A percentile compares a stretch with the other conserved stretches of the same genome.
Evolutionary conservation across 2,888 invertebrate genomes (phyloP).

Genomic region (Philonicus albiceps): DNA sequence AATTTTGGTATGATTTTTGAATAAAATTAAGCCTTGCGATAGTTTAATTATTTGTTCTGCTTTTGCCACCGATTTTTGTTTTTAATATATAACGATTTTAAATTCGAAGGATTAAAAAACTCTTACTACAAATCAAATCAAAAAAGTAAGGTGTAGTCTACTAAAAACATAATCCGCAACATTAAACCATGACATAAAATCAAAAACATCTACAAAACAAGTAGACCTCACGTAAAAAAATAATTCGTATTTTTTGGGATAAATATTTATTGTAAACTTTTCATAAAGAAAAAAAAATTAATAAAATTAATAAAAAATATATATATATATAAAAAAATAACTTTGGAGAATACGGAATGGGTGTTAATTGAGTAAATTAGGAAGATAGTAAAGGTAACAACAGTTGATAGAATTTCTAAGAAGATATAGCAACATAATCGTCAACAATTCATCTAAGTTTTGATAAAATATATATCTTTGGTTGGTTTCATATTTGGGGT

Average conservation of each 20-base stretch:
- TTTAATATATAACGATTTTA: neutral
- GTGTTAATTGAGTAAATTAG: constrained; percentile 20
- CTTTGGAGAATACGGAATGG: neutral
- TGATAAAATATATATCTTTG: neutral
- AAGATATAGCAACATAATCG: constrained; percentile 4
- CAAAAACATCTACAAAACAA: neutral
- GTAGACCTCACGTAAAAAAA: neutral
- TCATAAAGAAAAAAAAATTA: neutral
- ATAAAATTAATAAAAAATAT: neutral
- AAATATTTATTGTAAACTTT: neutral
- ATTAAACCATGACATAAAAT: neutral
- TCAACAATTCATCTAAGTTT: constrained; percentile 6
- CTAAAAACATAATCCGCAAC: neutral
- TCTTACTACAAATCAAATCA: neutral
- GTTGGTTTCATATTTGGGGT: neutral
- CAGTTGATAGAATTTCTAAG: neutral
- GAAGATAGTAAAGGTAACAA: constrained; percentile 7
- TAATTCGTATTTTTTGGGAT: neutral
- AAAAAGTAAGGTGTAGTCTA: neutral
- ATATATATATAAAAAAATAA: neutral
- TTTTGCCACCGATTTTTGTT: neutral
- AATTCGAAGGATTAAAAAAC: neutral
- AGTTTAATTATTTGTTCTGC: neutral
- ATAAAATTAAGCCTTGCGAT: neutral
- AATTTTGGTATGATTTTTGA: too few relatives aligned